These are phyloP conservation scores for Alces alces DNA, from an alignment of 2,113 vertebrate species.

Conservation along the genomic window DNA sequence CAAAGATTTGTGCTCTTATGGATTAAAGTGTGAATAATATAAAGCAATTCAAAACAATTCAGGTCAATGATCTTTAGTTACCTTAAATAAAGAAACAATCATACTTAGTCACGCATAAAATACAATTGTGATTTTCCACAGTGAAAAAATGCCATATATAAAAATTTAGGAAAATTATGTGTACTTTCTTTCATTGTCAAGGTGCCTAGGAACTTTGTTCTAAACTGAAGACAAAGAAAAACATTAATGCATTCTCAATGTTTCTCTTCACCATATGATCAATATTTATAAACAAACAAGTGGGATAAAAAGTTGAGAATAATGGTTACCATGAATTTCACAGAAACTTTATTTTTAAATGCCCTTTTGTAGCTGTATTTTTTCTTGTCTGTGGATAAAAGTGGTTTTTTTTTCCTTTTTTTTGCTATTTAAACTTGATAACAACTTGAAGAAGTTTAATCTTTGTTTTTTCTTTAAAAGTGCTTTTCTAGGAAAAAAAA, in stretches of 20 bases:
- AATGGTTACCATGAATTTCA: neutral
- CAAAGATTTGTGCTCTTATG: conserved; percentile 58
- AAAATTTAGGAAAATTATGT: conserved; percentile 13
- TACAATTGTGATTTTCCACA: conserved; percentile 38
- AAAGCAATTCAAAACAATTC: conserved; percentile 74
- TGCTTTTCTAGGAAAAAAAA: neutral
- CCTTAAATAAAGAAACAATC: conserved; percentile 68
- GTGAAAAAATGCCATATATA: neutral
- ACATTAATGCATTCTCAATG: conserved; percentile 19
- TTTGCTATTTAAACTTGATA: conserved; percentile 40
- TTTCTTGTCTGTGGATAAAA: neutral
- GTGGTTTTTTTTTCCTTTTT: neutral
- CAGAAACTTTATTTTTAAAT: neutral
- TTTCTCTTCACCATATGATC: neutral
- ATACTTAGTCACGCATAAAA: conserved; percentile 52
- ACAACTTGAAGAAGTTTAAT: conserved; percentile 25
- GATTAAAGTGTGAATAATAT: conserved; percentile 71
- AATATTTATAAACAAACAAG: neutral
- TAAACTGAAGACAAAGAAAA: neutral
- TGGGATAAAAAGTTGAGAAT: neutral
- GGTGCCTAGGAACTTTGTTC: neutral
- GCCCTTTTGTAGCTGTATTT: neutral
- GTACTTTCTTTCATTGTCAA: conserved; percentile 20
- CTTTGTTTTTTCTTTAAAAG: conserved; percentile 52
- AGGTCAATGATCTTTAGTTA: conserved; percentile 72